Percentiles rank a stretch among this genome's conserved stretches.
Evolutionary conservation across 2,797 vertebrate species (phyloP).

Genomic region (Phataginus tetradactyla): DNA sequence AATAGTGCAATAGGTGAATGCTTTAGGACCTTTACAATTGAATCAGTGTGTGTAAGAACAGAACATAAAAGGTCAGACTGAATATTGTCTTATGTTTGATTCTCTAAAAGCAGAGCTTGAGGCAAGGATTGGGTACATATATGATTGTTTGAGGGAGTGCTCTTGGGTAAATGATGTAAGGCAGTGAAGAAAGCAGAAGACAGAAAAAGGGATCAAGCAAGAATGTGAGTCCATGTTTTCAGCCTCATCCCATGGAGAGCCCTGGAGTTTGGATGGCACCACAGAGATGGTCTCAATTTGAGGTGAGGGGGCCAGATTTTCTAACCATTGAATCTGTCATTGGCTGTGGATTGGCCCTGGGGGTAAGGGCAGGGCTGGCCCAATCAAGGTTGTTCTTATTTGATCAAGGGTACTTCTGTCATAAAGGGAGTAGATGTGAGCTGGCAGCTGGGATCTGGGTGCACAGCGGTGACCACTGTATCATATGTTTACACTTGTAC

Average conservation of each 20-base stretch:
- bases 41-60: background rate
- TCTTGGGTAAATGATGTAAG: background rate
- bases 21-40: background rate
- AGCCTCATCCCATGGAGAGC: background rate
- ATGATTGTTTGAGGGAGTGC: background rate
- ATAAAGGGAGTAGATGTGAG: background rate
- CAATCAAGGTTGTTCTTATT: background rate
- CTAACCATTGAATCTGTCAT: background rate
- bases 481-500: background rate
- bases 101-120: background rate
- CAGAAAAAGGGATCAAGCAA: background rate
- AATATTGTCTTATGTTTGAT: background rate
- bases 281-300: background rate
- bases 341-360: background rate
- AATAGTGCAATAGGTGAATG: background rate
- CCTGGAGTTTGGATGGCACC: background rate
- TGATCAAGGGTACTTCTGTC: background rate
- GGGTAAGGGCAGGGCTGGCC: accelerated
- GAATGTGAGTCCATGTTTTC: background rate
- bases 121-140: background rate
- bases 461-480: background rate
- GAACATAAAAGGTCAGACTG: background rate
- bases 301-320: background rate
- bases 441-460: background rate
- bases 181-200: background rate